Conservation (phyloP, 2,797 vertebrate genomes). For the Etheostoma perlongum region DNA sequence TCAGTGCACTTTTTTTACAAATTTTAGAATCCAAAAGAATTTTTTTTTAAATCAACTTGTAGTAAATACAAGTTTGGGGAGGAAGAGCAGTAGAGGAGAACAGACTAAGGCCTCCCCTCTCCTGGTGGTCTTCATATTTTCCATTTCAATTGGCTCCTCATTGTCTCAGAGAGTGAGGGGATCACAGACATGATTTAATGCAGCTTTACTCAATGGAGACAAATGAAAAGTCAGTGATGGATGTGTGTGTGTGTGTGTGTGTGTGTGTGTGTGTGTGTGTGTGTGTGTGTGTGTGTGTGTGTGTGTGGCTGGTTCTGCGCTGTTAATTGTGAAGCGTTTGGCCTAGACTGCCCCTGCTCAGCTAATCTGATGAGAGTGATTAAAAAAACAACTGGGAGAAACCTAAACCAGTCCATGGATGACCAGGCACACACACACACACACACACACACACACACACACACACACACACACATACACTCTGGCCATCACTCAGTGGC, state of each 20-base stretch:
- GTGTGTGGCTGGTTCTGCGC: constrained; percentile 61
- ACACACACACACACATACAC: constrained; percentile 12
- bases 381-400: constrained; percentile 83
- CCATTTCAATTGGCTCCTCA: constrained; percentile 76
- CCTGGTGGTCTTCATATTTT: constrained; percentile 70
- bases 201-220: constrained; percentile 77
- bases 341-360: constrained; percentile 79
- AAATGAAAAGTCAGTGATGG: constrained; percentile 85
- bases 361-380: constrained; percentile 86
- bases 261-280: constrained; percentile 25
- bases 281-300: constrained; percentile 42
- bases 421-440: constrained; percentile 55
- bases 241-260: constrained; percentile 59
- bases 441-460: constrained; percentile 23
- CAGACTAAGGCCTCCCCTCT: constrained; percentile 26
- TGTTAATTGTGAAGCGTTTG: constrained; percentile 84
- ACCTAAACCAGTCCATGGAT: constrained; percentile 75
- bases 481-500: too few relatives aligned
- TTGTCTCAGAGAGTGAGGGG: constrained; percentile 73
- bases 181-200: constrained; percentile 80
- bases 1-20: constrained; percentile 1
- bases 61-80: constrained; percentile 28
- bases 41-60: constrained; percentile 19
- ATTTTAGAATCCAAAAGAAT: constrained; percentile 12
- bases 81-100: constrained; percentile 42